Percentiles rank a stretch among this genome's conserved stretches.
phyloP scores from a whole-genome alignment of 1,140 invertebrate genomes.

The Mylabris phalerata region DNA sequence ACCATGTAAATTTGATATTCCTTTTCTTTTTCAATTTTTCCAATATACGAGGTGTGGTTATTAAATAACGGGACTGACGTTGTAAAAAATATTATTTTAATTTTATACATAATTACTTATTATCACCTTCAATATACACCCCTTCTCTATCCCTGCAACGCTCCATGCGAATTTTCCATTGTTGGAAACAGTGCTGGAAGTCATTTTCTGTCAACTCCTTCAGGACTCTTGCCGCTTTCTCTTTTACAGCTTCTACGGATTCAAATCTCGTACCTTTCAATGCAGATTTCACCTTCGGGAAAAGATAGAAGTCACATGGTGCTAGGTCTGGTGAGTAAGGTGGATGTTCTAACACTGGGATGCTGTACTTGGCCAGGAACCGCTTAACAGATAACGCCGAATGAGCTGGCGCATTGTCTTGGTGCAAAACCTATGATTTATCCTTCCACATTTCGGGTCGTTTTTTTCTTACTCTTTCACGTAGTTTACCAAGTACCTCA shows the following conservation, averaged over 20 bases:
- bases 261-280: slow-evolving; percentile 22
- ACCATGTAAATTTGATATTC: too few species aligned
- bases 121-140: slow-evolving; percentile 9
- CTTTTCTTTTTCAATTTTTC: too few species aligned
- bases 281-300: slow-evolving; percentile 26
- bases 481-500: too few species aligned
- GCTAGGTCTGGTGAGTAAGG: slow-evolving; percentile 35
- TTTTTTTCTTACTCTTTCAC: too few species aligned
- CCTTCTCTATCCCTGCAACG: slow-evolving; percentile 2
- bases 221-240: slow-evolving; percentile 6
- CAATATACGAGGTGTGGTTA: slow-evolving; percentile 11
- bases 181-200: too few species aligned
- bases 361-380: neutral
- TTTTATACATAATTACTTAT: slow-evolving; percentile 5
- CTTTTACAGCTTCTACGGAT: slow-evolving; percentile 7
- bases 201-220: neutral
- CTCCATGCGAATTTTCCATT: slow-evolving; percentile 10
- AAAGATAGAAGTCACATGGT: slow-evolving; percentile 30
- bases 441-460: too few species aligned
- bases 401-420: too few species aligned
- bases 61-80: slow-evolving; percentile 5
- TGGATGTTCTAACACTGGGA: slow-evolving; percentile 32
- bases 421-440: too few species aligned
- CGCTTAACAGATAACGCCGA: too few species aligned
- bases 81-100: slow-evolving; percentile 9